Base-by-base conservation (phyloP, 2,888 invertebrate genomes). In the Aleiodes leptofemur region DNA sequence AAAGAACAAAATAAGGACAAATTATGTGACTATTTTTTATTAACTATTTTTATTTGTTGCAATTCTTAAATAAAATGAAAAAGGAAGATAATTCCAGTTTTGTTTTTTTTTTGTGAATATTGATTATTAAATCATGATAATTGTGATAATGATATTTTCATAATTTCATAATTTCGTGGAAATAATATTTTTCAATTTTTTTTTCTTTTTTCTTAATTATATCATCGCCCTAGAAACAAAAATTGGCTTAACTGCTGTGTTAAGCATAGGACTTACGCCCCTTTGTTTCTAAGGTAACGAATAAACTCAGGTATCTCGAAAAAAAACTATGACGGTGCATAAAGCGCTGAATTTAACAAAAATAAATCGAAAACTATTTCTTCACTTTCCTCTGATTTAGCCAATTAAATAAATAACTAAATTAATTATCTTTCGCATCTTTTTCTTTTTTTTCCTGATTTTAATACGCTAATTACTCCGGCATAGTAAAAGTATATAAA, bases 261-360 rank as follows among this genome's bases (percentile, higher is more conserved):
- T 23, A 23, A 23, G 23, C 23, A 23, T 23, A 23, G 23, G 1
- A 23, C 23, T 23, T 23, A 23, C 1, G 23, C 23, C 23, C 23
- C 23, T 23, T 23, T 23, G 23, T 23, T 23, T 23, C 23, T 23
- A 2, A 23, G 23, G 1, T 23, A 23, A 23, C 23, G 23, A 23
- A 78, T 55, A 74, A 74, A 78, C 76, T 78, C 78, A 78, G 78
- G 78, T 78, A 78, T 76, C 77, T 72, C 73, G 73, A 77, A 72
- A 59, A 59, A 59, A 73, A 73, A 77, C 72, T 53, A 74, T 75
- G 68, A 77, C 77, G 75, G 69, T 76, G 75, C 61, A 57, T 57
- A 31, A 7, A 57, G 13, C 7, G 4, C 13, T 57, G 11, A 38
- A 57, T 51, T 69, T 16, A 31, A 48, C 59, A 50, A 43, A 66